Conservation (phyloP, 2,113 vertebrate genomes). For the Protobothrops flavoviridis region DNA sequence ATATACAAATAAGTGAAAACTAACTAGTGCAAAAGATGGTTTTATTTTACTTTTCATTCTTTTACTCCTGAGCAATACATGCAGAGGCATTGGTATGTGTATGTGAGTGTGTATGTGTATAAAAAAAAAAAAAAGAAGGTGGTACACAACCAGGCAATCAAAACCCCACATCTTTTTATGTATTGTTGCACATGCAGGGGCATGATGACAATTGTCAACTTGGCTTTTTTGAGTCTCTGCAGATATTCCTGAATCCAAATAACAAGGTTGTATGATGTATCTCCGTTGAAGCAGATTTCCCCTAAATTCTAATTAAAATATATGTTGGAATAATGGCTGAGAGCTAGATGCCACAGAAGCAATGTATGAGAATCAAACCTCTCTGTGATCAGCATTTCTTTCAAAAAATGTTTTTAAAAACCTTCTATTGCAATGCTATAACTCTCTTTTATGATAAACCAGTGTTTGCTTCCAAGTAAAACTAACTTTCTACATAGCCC, state of each 20-base stretch:
- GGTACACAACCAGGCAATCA: neutral
- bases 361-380: neutral
- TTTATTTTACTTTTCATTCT: neutral
- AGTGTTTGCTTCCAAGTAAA: neutral
- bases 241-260: neutral
- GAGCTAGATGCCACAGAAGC: neutral
- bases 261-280: neutral
- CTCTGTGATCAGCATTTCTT: neutral
- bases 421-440: neutral
- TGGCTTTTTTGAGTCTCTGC: neutral
- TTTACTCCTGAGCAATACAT: neutral
- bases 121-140: no score
- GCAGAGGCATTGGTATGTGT: neutral
- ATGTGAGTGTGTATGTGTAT: neutral
- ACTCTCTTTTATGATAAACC: neutral
- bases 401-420: neutral
- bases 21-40: neutral
- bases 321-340: neutral
- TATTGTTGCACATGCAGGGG: neutral
- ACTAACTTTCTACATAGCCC: neutral
- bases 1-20: neutral
- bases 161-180: neutral
- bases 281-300: neutral
- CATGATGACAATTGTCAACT: neutral
- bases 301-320: neutral